A percentile compares a stretch with the other conserved stretches of the same genome.
These are phyloP conservation scores for Cephus pulcher DNA, from an alignment of 2,888 invertebrate genomes.

Conservation along the genomic window DNA sequence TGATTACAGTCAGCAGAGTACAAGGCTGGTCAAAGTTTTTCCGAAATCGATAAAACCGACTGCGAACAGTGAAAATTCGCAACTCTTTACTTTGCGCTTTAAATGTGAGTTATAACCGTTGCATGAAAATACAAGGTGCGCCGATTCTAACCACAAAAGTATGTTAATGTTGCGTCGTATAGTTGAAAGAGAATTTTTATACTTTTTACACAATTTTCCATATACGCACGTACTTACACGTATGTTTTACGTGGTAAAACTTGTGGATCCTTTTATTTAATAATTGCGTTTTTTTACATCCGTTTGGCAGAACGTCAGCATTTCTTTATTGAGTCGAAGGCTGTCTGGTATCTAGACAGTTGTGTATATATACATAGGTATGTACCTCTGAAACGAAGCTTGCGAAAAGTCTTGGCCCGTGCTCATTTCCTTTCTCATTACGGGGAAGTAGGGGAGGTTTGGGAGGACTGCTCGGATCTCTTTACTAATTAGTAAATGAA, in stretches of 20 bases:
- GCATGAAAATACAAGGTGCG: neutral
- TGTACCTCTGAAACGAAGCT: slow-evolving; percentile 39
- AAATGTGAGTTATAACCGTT: neutral
- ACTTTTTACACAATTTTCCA: neutral
- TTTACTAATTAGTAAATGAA: slow-evolving; percentile 62
- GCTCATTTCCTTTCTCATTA: slow-evolving; percentile 59
- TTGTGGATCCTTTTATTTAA: neutral
- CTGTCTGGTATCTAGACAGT: slow-evolving; percentile 34
- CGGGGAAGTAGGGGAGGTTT: slow-evolving; percentile 21
- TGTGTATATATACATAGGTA: slow-evolving; percentile 24
- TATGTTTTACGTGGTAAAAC: neutral
- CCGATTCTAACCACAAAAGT: neutral
- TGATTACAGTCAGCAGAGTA: neutral
- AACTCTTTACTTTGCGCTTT: neutral
- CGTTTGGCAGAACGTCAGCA: neutral
- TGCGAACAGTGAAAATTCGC: neutral
- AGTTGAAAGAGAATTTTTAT: neutral
- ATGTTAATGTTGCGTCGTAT: neutral
- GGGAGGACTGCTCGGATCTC: slow-evolving; percentile 48
- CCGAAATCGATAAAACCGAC: neutral
- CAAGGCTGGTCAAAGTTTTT: neutral
- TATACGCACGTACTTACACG: neutral
- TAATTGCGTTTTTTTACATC: neutral
- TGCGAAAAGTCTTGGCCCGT: slow-evolving; percentile 42
- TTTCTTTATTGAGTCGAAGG: neutral